A percentile compares a stretch with the other conserved stretches of the same genome.
Conservation (phyloP, 64 coral and sea anemone genomes). For the Dendronephthya gigantea region DNA sequence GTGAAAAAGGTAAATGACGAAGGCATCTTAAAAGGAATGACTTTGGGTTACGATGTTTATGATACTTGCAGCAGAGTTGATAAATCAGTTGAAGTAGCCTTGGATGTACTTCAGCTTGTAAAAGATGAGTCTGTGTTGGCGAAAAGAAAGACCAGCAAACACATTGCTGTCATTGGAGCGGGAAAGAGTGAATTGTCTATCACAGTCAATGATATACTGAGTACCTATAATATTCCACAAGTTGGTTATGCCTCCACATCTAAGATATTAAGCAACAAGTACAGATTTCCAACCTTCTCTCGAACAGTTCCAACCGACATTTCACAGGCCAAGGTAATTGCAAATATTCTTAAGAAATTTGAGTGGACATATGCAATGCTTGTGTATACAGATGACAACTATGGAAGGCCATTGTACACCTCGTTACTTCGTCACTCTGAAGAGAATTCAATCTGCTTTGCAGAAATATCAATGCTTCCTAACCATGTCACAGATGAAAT, state of each 20-base stretch:
- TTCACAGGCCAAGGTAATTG: constrained; percentile 45
- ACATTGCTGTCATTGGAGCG: constrained; percentile 45
- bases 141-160: not conserved
- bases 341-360: constrained; percentile 46
- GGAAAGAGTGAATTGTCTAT: constrained; percentile 36
- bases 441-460: not conserved
- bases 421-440: not conserved
- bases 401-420: constrained; percentile 25
- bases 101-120: not conserved
- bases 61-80: not conserved
- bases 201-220: constrained; percentile 33
- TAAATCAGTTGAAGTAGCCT: not conserved
- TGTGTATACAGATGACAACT: constrained; percentile 47
- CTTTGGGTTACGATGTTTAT: not conserved
- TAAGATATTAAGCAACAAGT: constrained; percentile 36
- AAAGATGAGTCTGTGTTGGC: not conserved
- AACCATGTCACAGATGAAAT: not conserved
- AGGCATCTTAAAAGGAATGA: not conserved
- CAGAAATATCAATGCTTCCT: not conserved
- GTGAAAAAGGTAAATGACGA: not conserved
- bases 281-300: constrained; percentile 38
- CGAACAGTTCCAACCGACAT: constrained; percentile 45
- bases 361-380: constrained; percentile 41
- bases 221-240: constrained; percentile 45
- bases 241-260: constrained; percentile 47